A percentile compares a stretch with the other conserved stretches of the same genome.
These are phyloP conservation scores for Thumatha senex DNA, from an alignment of 2,888 invertebrate genomes.

Conservation along the genomic window DNA sequence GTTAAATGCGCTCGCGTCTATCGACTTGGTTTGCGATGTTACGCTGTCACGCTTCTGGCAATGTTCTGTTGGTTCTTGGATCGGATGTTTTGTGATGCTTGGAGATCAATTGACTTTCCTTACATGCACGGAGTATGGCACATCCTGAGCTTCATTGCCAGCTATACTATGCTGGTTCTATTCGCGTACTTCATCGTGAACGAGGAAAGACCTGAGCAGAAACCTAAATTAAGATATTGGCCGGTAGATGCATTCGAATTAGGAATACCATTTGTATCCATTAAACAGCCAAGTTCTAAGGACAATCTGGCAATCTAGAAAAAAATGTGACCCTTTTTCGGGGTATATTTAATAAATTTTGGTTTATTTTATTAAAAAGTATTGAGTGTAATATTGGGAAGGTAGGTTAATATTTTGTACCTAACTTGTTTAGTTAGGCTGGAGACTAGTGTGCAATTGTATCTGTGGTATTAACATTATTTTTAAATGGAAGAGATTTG, in stretches of 20 bases:
- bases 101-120: constrained; percentile 90
- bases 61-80: constrained; percentile 91
- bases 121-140: constrained; percentile 94
- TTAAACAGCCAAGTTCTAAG: constrained; percentile 83
- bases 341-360: background rate
- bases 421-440: background rate
- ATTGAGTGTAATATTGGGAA: background rate
- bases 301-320: constrained; percentile 78
- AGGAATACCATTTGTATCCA: constrained; percentile 89
- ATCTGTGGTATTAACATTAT: background rate
- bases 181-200: constrained; percentile 91
- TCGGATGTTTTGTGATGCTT: constrained; percentile 90
- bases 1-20: constrained; percentile 86
- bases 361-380: background rate
- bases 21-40: constrained; percentile 88
- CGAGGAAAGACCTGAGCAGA: constrained; percentile 88
- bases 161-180: constrained; percentile 89
- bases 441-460: constrained; percentile 1
- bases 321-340: background rate
- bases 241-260: constrained; percentile 90
- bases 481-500: background rate
- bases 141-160: constrained; percentile 90
- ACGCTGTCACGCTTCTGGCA: constrained; percentile 87
- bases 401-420: background rate
- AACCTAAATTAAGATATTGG: constrained; percentile 89